Conservation (phyloP, 2,113 vertebrate species). For the Aldabrachelys gigantea region DNA sequence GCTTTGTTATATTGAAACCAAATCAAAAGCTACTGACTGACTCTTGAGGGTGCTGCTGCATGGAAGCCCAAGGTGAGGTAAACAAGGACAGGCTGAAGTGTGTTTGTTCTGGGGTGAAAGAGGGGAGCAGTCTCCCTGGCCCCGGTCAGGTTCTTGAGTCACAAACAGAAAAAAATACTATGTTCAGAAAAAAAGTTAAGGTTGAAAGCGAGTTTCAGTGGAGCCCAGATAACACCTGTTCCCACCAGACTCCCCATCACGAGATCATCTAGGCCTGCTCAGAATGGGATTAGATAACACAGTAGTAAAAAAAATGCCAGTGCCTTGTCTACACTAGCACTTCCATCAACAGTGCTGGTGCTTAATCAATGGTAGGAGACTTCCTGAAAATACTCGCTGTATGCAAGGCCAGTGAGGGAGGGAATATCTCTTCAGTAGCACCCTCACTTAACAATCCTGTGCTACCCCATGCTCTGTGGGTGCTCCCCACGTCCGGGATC, state of each 20-base stretch:
- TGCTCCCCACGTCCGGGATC: too few species aligned
- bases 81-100: background rate
- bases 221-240: background rate
- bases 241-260: too few species aligned
- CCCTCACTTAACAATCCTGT: background rate
- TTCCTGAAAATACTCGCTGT: background rate
- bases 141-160: background rate
- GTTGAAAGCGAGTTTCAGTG: background rate
- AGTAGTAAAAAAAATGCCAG: background rate
- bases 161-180: background rate
- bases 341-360: background rate
- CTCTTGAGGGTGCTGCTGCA: slow-evolving; percentile 37
- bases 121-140: too few species aligned
- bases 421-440: background rate
- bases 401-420: background rate
- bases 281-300: background rate
- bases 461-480: too few species aligned
- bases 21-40: slow-evolving; percentile 9
- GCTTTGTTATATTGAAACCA: slow-evolving; percentile 23
- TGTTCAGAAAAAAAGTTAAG: too few species aligned
- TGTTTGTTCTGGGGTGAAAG: background rate
- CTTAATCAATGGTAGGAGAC: too few species aligned
- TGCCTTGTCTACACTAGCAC: background rate
- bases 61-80: background rate
- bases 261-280: background rate